Evolutionary conservation across 2,113 vertebrate species (phyloP), one percentile per base, ranked within the genome.

Genomic region (Protobothrops mucrosquamatus): DNA sequence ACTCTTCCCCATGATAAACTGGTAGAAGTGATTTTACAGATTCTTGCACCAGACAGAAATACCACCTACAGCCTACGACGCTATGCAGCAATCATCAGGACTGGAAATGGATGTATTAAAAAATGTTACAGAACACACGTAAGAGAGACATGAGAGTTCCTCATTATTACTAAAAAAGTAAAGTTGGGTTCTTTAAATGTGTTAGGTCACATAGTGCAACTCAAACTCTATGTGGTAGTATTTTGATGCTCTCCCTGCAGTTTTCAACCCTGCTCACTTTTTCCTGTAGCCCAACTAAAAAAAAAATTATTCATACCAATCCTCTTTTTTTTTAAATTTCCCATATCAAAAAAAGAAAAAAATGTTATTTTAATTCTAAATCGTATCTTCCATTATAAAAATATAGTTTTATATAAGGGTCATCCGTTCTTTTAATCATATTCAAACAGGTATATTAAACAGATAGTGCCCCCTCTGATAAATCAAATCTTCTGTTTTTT

Each of bases 1-100:
- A 97, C 97, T 93, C 98, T 99, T 51, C 99, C 98, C 43, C 99
- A 99, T 92, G 94, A 97, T 3, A 98, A 98, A 95, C 98, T 99
- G 1, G 93, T 97, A 6, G 98, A 99, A 94, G 98, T 99, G 91
- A 94, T 99, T 3, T 95, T 95, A 0, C 96, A 93, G 6, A 95
- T 97, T 4, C 93, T 99, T 87, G 92, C 92, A 20, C 98, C 98
- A 0, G 92, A 97, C 3, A 94, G 96, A 29, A 97, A 97, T 12
- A 96, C 98, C 0, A 54, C 92, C 0, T 98, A 99, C 91, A 98
- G 97, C 43, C 94, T 98, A 55, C 98, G 99, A 2, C 96, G 96
- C 51, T 99, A 98, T 0, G 98, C 98, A 0, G 95, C 98, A 89
- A 95, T 99, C 90, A 98, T 97, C 97, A 89, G 95, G 0, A 96